Base-by-base conservation (phyloP, 2,797 vertebrate species). In the Microctenopoma steveboyesi region DNA sequence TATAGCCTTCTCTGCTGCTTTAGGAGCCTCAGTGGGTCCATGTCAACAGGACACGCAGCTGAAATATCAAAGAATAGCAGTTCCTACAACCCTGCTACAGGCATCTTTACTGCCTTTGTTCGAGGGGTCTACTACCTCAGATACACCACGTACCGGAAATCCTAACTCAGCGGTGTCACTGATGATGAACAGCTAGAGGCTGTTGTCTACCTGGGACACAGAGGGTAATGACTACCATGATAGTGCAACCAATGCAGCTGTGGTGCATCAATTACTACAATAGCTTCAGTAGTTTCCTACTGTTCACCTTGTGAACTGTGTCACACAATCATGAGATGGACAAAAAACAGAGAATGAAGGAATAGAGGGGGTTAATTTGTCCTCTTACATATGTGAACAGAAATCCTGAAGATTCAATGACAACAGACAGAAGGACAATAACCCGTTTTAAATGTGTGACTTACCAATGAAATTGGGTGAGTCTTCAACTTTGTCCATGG, bases 401-500 rank as follows among this genome's bases (percentile, higher is more conserved):
- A 35, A 18, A 22, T 30, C 16, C 10, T 14, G 9, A 53, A n/a
- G 13, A 35, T 50, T 49, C 11, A 37, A 16, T 27, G 10, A 45
- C 10, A 49, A 39, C 8, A 35, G 35, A 43, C 27, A 2, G 2
- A 3, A 4, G 9, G 28, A 39, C 18, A 11, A 11, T 56, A 2
- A 30, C 4, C 16, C n/a, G n/a, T 37, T 64, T 8, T 52, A 40
- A 54, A 70, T 16, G 37, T 64, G 10, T 64, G 60, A 92, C 95
- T 95, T 88, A 99, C 98, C 96, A 99, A 90, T 83, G 92, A 93
- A 78, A 99, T 99, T 11, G 98, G 98, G 74, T 98, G 96, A 28
- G 96, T 98, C 94, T 99, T 99, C 86, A 99, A 76, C 90, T 99
- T 99, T 59, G 98, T 99, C 98, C 98, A 99, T 72, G 96, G 98